Conservation (phyloP, 1,140 invertebrate species). For the Pygmarrhopalites habei region DNA sequence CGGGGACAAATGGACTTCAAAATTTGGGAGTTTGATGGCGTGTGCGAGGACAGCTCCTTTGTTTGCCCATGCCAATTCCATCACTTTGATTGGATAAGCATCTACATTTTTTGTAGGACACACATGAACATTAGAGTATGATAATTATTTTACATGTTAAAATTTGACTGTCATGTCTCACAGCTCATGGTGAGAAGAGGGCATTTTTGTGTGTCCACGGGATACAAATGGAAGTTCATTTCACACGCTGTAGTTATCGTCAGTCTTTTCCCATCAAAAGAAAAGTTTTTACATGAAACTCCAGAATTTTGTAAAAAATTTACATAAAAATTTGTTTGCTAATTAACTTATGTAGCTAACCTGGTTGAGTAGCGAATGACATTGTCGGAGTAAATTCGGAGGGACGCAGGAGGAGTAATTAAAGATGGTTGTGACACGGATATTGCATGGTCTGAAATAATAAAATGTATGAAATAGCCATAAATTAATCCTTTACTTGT, state of each 20-base stretch:
- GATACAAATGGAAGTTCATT: constrained; percentile 14
- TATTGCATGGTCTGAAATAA: too few relatives aligned
- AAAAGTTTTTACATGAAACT: not conserved
- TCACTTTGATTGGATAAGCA: not conserved
- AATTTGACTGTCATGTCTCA: too few relatives aligned
- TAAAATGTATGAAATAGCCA: not conserved
- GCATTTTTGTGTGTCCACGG: constrained; percentile 14
- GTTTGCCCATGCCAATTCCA: not conserved
- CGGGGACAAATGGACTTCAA: too few relatives aligned
- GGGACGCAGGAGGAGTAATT: constrained; percentile 5
- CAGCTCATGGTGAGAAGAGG: not conserved
- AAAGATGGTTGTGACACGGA: constrained; percentile 5
- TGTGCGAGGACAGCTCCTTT: not conserved
- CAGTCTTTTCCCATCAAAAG: constrained; percentile 1
- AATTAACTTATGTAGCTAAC: too few relatives aligned
- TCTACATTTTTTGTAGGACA: not conserved
- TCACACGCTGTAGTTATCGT: constrained; percentile 12
- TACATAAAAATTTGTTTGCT: not conserved
- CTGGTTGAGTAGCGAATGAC: constrained; percentile 12
- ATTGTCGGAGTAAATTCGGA: constrained; percentile 11
- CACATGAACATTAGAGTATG: not conserved
- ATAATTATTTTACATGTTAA: not conserved
- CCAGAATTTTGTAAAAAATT: not conserved
- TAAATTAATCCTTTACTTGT: not conserved
- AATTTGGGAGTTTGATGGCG: not conserved